Percentiles rank a stretch among this genome's conserved stretches.
These are phyloP conservation scores for Drosophila peninsularis DNA, from an alignment of 2,888 invertebrate genomes.

Conservation along the genomic window DNA sequence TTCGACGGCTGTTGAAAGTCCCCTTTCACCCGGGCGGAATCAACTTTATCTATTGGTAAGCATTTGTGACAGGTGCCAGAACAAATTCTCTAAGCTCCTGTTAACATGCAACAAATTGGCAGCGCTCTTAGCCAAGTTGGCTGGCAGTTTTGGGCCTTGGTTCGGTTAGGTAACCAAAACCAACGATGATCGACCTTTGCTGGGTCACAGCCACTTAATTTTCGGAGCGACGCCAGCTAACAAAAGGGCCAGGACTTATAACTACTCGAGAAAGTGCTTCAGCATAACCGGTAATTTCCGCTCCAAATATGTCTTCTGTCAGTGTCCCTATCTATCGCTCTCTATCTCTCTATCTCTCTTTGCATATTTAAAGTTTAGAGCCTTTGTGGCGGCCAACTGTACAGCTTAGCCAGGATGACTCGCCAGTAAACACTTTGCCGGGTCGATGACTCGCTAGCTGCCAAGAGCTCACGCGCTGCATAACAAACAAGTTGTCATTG, in stretches of 20 bases:
- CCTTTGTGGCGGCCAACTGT: constrained; percentile 21
- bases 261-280: constrained; percentile 30
- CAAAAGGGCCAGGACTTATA: constrained; percentile 14
- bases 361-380: constrained; percentile 49
- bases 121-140: constrained; percentile 12
- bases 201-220: constrained; percentile 20
- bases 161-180: constrained; percentile 3
- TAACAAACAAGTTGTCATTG: constrained; percentile 14
- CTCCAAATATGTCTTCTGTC: constrained; percentile 1
- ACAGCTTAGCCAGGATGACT: constrained; percentile 16
- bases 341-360: constrained; percentile 7
- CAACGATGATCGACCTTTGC: constrained; percentile 9
- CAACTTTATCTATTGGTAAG: constrained; percentile 42
- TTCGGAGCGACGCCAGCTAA: neutral
- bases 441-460: constrained; percentile 24
- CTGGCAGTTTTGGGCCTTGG: neutral
- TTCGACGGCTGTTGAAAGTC: constrained; percentile 8
- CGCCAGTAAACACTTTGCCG: constrained; percentile 6
- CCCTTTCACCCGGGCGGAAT: constrained; percentile 14
- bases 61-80: constrained; percentile 66
- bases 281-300: constrained; percentile 27
- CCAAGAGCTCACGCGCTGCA: constrained; percentile 10
- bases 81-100: constrained; percentile 24
- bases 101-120: constrained; percentile 24
- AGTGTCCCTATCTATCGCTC: constrained; percentile 3